phyloP scores from a whole-genome alignment of 1,140 invertebrate genomes.

The Pogonomyrmex barbatus region DNA sequence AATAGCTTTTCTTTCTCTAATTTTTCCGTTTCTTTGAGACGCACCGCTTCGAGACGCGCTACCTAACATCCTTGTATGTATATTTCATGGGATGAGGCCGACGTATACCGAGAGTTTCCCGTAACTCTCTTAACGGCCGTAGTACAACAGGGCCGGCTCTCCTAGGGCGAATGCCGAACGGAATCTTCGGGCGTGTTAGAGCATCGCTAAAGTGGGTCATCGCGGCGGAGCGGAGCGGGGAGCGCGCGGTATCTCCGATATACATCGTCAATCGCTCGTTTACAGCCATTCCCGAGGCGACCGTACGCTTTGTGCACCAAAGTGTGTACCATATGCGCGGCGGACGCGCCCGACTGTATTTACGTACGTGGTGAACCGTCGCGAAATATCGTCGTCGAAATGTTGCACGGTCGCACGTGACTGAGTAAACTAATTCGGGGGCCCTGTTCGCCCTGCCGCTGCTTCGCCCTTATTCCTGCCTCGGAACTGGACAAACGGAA shows the following conservation, averaged over 20 bases:
- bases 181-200: conserved; percentile 72
- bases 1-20: not conserved
- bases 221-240: conserved; percentile 28
- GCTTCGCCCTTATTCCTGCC: not conserved
- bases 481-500: not conserved
- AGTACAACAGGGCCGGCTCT: conserved; percentile 17
- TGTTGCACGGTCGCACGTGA: conserved; percentile 10
- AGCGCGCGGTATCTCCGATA: conserved; percentile 64
- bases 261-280: conserved; percentile 73
- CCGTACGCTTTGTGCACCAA: conserved; percentile 62
- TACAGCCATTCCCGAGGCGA: conserved; percentile 71
- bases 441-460: not conserved
- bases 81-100: not conserved
- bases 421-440: conserved; percentile 33
- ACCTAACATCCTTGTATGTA: not conserved
- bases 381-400: conserved; percentile 54
- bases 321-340: conserved; percentile 40
- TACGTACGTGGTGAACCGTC: conserved; percentile 38
- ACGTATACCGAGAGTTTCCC: not conserved
- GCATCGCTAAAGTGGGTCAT: conserved; percentile 70
- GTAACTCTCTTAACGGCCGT: conserved; percentile 14
- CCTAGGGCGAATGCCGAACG: conserved; percentile 51
- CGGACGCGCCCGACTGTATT: not conserved
- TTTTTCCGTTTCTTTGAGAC: not conserved
- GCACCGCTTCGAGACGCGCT: not conserved